Conservation (phyloP, 1,140 invertebrate genomes). For the Caenorhabditis tropicalis region DNA sequence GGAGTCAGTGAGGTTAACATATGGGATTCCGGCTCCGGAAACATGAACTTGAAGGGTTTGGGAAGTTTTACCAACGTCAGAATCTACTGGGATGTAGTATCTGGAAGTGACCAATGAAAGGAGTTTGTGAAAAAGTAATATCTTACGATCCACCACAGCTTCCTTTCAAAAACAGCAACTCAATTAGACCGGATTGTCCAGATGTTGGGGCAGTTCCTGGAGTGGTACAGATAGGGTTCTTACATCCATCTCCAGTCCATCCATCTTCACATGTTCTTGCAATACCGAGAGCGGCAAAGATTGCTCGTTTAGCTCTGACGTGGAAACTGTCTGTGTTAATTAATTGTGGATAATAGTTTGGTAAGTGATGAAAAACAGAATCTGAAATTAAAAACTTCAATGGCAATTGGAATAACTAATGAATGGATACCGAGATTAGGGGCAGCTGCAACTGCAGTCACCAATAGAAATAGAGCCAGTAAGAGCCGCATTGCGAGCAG, state of each 20-base stretch:
- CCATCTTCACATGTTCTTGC: conserved; percentile 50
- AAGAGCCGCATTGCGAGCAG: conserved; percentile 10
- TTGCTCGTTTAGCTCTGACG: conserved; percentile 41
- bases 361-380: conserved; percentile 23
- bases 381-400: background rate
- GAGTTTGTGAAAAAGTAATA: background rate
- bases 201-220: conserved; percentile 1
- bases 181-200: conserved; percentile 7
- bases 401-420: background rate
- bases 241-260: conserved; percentile 57
- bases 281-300: conserved; percentile 51
- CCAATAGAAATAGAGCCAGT: conserved; percentile 35
- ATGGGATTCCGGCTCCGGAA: conserved; percentile 42
- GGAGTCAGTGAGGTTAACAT: conserved; percentile 42
- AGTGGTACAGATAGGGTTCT: conserved; percentile 21
- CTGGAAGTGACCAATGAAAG: background rate
- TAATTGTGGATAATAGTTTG: conserved; percentile 38
- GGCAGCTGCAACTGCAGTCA: conserved; percentile 7
- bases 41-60: conserved; percentile 44
- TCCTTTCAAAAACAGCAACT: conserved; percentile 11
- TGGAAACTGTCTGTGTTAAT: conserved; percentile 12
- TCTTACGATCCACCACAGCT: background rate
- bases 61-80: background rate
- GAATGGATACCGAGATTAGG: background rate
- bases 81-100: conserved; percentile 47